Evolutionary conservation across 2,797 vertebrate species (phyloP).

Genomic region (Natrix natrix): DNA sequence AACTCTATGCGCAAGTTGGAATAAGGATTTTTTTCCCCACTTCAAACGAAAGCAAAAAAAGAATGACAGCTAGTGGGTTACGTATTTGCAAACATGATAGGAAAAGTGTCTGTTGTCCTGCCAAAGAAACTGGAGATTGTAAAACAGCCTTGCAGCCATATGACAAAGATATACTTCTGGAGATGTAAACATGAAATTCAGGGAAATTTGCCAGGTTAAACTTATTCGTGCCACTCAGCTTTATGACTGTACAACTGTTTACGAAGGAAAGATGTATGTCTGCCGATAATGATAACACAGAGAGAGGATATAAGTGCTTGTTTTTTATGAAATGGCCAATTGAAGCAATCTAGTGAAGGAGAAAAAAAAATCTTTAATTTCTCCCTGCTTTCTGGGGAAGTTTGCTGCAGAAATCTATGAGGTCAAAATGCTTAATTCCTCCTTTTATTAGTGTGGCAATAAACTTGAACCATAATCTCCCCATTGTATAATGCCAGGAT

Average conservation of each 20-base stretch:
- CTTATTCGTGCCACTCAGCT: slow-evolving; percentile 41
- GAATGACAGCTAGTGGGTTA: slow-evolving; percentile 53
- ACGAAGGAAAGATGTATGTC: slow-evolving; percentile 51
- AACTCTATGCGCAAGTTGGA: slow-evolving; percentile 32
- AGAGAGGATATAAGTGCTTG: slow-evolving; percentile 30
- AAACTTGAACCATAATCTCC: neutral
- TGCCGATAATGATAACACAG: slow-evolving; percentile 41
- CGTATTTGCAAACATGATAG: slow-evolving; percentile 54
- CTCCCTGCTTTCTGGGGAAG: slow-evolving; percentile 9
- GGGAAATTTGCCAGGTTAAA: slow-evolving; percentile 57
- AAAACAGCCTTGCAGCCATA: slow-evolving; percentile 62
- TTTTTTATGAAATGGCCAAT: slow-evolving; percentile 48
- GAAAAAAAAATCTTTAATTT: slow-evolving; percentile 46
- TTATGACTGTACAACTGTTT: slow-evolving; percentile 56
- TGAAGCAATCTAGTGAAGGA: slow-evolving; percentile 51
- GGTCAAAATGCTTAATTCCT: neutral
- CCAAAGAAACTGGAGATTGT: slow-evolving; percentile 69
- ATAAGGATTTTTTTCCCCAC: slow-evolving; percentile 54
- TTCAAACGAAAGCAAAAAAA: slow-evolving; percentile 58
- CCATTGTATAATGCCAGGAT: neutral
- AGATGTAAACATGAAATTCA: slow-evolving; percentile 56
- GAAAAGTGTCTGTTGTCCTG: slow-evolving; percentile 55
- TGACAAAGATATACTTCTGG: slow-evolving; percentile 62
- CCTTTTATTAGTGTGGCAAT: neutral
- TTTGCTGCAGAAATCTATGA: neutral